Percentiles rank a stretch among this genome's conserved stretches.
phyloP scores from a whole-genome alignment of 2,113 vertebrate genomes.

The Indicator indicator region DNA sequence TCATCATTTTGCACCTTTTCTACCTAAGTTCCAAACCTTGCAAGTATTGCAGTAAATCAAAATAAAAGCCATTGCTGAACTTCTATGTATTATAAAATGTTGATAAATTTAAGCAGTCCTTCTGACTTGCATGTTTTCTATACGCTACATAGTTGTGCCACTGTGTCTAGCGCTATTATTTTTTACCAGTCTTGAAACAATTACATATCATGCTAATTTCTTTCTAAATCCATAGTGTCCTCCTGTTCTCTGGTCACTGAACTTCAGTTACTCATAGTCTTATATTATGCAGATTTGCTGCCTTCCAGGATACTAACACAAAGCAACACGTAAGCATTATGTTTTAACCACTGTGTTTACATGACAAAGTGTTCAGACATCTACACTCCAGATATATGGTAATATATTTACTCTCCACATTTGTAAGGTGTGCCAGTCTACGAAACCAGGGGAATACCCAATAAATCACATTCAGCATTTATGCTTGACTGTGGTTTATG shows the following conservation, averaged over 20 bases:
- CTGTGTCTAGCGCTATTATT: not conserved
- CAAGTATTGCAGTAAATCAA: not conserved
- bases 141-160: not conserved
- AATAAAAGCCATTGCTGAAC: not conserved
- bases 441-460: not conserved
- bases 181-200: not conserved
- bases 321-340: not conserved
- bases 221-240: not conserved
- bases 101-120: not conserved
- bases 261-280: not conserved
- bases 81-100: not conserved
- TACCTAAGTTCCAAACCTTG: not conserved
- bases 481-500: not conserved
- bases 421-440: not conserved
- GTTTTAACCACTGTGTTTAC: not conserved
- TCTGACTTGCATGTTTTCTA: not conserved
- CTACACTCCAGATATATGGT: not conserved
- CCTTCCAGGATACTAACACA: not conserved
- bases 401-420: not conserved
- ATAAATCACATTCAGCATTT: not conserved
- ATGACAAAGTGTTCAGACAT: not conserved
- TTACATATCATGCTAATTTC: not conserved
- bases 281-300: not conserved
- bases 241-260: not conserved
- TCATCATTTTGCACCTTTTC: not conserved